Percentiles rank a stretch among this genome's conserved stretches.
Conservation (phyloP, 2,888 invertebrate species). For the Auanema sp. region DNA sequence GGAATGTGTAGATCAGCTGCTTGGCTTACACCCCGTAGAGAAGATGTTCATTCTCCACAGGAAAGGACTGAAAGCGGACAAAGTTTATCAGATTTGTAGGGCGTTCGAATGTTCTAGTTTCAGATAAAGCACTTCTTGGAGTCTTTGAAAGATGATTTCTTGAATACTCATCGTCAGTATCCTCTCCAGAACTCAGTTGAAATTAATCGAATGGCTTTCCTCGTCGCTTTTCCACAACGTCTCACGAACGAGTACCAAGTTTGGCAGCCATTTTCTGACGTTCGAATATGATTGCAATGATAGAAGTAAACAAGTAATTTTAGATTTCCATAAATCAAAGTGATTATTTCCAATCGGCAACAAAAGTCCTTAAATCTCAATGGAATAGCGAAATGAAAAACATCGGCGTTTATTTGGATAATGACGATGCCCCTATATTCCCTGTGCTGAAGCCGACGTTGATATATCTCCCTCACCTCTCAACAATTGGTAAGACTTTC, state of each 20-base stretch:
- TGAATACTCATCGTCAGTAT: conserved; percentile 34
- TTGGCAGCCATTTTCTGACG: conserved; percentile 35
- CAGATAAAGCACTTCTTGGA: conserved; percentile 27
- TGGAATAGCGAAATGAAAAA: conserved; percentile 30
- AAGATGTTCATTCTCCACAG: conserved; percentile 31
- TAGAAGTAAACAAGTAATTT: neutral
- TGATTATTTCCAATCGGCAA: conserved; percentile 37
- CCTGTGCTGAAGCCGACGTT: conserved; percentile 30
- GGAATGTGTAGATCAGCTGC: conserved; percentile 38
- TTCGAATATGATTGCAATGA: neutral
- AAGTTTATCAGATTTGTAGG: neutral
- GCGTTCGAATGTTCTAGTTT: neutral
- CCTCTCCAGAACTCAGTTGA: conserved; percentile 29
- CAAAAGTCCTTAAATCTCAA: conserved; percentile 33
- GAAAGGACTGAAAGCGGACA: neutral
- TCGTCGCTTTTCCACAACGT: conserved; percentile 33
- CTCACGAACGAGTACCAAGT: conserved; percentile 36
- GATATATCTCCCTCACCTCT: conserved; percentile 30
- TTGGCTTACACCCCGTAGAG: conserved; percentile 24
- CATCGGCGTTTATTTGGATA: conserved; percentile 39
- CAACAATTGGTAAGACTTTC: conserved; percentile 6
- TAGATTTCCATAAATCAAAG: conserved; percentile 31
- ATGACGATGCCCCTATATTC: conserved; percentile 35
- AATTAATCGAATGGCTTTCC: conserved; percentile 33
- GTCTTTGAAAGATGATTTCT: conserved; percentile 35